Percentiles rank a stretch among this genome's conserved stretches.
phyloP scores from a whole-genome alignment of 2,797 vertebrate species.

The Ispidina picta region DNA sequence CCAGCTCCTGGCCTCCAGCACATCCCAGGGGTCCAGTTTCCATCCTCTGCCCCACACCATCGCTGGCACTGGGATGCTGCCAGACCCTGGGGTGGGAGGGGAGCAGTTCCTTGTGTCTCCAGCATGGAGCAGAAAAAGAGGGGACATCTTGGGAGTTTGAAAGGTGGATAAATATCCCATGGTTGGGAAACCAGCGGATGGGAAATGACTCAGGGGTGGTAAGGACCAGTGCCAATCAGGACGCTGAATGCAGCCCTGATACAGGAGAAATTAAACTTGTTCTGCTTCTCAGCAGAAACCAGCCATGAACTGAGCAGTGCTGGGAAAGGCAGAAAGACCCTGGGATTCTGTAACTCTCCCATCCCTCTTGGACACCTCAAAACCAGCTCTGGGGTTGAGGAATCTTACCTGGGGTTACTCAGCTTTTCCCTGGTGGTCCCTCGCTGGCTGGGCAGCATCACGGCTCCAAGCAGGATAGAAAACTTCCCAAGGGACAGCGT shows the following conservation, averaged over 20 bases:
- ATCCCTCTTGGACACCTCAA: accelerated
- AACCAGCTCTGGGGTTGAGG: too few relatives aligned
- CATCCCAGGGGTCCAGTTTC: accelerated
- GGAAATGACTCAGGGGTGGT: accelerated
- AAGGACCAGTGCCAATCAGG: accelerated
- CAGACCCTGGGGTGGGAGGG: too few relatives aligned
- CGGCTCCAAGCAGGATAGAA: accelerated
- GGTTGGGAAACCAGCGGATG: accelerated
- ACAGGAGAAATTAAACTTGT: accelerated
- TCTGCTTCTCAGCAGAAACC: background rate
- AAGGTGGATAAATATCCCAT: accelerated
- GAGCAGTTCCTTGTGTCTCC: background rate
- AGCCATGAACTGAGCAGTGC: accelerated
- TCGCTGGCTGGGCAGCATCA: background rate
- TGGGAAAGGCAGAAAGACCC: accelerated
- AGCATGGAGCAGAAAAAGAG: accelerated
- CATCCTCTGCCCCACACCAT: background rate
- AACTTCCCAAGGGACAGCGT: accelerated
- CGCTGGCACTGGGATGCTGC: accelerated
- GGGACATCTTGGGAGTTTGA: accelerated
- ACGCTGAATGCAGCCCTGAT: background rate
- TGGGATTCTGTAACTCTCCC: background rate
- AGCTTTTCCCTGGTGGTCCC: background rate
- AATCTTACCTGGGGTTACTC: background rate
- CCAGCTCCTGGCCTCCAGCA: accelerated